phyloP scores from a whole-genome alignment of 2,113 vertebrate genomes.

The Probosciger aterrimus region DNA sequence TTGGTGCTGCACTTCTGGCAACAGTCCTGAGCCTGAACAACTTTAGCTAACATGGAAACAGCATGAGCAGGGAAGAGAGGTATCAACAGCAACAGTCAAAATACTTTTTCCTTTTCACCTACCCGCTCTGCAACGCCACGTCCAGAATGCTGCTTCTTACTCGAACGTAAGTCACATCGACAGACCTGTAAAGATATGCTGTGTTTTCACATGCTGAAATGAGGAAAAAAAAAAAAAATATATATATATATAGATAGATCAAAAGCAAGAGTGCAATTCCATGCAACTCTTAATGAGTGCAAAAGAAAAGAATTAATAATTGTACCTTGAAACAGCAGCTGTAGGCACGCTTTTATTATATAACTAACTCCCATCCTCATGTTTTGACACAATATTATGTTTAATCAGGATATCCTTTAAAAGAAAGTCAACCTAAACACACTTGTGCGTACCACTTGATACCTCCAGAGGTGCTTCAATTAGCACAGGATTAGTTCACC shows the following conservation, averaged over 20 bases:
- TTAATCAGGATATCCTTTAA: neutral
- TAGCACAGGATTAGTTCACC: neutral
- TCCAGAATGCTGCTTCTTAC: neutral
- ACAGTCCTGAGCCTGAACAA: neutral
- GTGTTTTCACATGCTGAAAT: neutral
- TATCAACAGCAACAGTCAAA: neutral
- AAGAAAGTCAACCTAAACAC: neutral
- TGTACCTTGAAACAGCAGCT: neutral
- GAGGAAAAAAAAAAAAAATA: neutral
- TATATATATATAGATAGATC: neutral
- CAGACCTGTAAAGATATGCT: neutral
- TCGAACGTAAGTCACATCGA: accelerated
- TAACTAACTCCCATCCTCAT: neutral
- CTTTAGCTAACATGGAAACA: neutral
- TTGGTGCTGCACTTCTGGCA: neutral
- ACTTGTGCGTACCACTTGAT: neutral
- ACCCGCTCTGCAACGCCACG: neutral
- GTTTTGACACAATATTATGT: neutral
- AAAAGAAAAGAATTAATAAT: neutral
- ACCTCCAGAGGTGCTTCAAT: neutral
- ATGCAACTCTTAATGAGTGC: neutral
- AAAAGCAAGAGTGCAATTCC: neutral
- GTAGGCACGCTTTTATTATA: neutral
- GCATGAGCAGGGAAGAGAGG: neutral
- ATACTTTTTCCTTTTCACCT: neutral